Evolutionary conservation across 1,140 invertebrate species (phyloP).

Genomic region (Calliphora vicina): DNA sequence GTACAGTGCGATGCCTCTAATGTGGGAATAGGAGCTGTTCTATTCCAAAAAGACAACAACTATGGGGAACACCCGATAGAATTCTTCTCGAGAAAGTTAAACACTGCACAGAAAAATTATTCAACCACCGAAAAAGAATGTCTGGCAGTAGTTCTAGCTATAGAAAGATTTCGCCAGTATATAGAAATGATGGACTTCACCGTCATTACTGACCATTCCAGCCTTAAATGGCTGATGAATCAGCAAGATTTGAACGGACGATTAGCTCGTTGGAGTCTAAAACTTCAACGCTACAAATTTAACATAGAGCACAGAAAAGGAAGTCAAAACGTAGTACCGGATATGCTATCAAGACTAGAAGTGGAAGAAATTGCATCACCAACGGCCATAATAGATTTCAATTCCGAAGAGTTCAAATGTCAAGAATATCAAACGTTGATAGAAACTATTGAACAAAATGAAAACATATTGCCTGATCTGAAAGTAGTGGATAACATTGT

Average conservation of each 20-base stretch:
- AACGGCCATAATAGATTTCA: neutral
- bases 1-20: too few relatives aligned
- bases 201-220: constrained; percentile 52
- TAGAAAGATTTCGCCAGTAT: constrained; percentile 63
- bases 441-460: neutral
- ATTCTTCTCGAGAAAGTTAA: too few relatives aligned
- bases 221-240: constrained; percentile 47
- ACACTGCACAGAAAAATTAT: too few relatives aligned
- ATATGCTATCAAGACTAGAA: constrained; percentile 44
- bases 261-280: too few relatives aligned
- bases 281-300: neutral
- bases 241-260: constrained; percentile 30
- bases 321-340: constrained; percentile 49
- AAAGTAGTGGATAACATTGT: neutral
- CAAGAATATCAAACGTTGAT: neutral
- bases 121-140: constrained; percentile 22
- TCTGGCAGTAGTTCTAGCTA: constrained; percentile 38
- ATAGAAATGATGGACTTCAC: constrained; percentile 58
- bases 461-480: constrained; percentile 7
- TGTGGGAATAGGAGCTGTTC: too few relatives aligned
- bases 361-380: constrained; percentile 3
- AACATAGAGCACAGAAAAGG: constrained; percentile 49
- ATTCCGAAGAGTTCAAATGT: neutral
- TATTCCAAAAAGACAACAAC: too few relatives aligned
- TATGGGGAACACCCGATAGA: too few relatives aligned